Base-by-base conservation (phyloP, 1,140 invertebrate genomes). In the Chrysomallon squamiferum region DNA sequence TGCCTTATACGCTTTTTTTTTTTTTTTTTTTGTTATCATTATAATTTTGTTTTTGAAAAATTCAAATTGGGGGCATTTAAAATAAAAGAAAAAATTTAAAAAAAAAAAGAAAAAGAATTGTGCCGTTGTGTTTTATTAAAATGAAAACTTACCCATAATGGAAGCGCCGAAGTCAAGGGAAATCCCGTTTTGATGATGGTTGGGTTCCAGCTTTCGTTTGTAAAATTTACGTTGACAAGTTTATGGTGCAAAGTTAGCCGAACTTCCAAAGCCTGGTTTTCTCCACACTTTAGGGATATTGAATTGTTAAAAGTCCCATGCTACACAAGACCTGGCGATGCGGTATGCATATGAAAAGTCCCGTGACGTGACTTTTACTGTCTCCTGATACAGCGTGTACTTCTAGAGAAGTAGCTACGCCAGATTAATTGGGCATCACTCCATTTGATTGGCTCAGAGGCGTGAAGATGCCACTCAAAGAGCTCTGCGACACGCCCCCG, bases 281-380 rank as follows among this genome's bases (percentile, higher is more conserved):
- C n/a, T n/a, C 6, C 35, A 15, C 35, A 38, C 35, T 38, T 15
- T 38, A 38, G 5, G 35, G 15, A 38, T 38, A 38, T 38, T 38
- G 35, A 38, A 5, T 38, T 38, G 35, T 38, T 38, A 38, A 38
- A 15, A 38, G 50, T 54, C 29, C 29, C 50, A 54, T 54, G 25
- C 29, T 54, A 22, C 50, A 30, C 22, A 30, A 27, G 50, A 54
- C 50, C 29, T 54, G 9, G 29, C 22, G 50, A 54, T 27, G 50
- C 50, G 50, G 15, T 54, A 54, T 54, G 50, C 50, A 54, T 54
- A 30, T 54, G 22, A 54, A 54, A 20, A 30, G n/a, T 30, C 22
- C 50, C 50, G 29, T 30, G 29, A 54, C 50, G n/a, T 27, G 50
- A 54, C 50, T 54, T 54, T 54, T 54, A 54, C 50, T 54, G 50